phyloP scores from a whole-genome alignment of 2,888 invertebrate genomes.

The Podabrus alpinus region DNA sequence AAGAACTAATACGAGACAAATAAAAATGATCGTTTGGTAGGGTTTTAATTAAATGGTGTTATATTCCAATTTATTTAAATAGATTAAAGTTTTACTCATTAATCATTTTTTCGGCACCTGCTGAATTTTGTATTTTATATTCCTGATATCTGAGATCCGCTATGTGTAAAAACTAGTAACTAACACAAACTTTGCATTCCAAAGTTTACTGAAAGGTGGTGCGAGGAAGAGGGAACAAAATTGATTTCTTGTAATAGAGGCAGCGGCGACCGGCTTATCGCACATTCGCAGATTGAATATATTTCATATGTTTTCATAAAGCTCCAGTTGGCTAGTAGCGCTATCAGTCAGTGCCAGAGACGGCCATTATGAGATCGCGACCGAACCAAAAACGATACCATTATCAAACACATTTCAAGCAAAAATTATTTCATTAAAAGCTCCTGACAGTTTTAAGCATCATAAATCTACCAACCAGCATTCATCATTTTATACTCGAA shows the following conservation, averaged over 20 bases:
- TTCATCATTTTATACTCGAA: not conserved
- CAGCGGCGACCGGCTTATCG: constrained; percentile 60
- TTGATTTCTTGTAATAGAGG: constrained; percentile 51
- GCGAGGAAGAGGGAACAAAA: constrained; percentile 37
- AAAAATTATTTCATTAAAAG: constrained; percentile 31
- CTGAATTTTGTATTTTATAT: not conserved
- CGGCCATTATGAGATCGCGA: constrained; percentile 41
- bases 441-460: constrained; percentile 19
- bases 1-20: not conserved
- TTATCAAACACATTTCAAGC: constrained; percentile 34
- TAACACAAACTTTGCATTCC: constrained; percentile 24
- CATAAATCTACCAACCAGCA: constrained; percentile 6
- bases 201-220: constrained; percentile 26
- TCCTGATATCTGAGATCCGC: not conserved
- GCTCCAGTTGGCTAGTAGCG: constrained; percentile 46
- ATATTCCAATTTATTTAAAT: not conserved
- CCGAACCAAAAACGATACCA: constrained; percentile 36
- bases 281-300: constrained; percentile 69
- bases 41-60: not conserved
- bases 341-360: constrained; percentile 53
- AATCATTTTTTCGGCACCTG: not conserved
- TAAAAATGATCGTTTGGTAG: not conserved
- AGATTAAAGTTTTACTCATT: not conserved
- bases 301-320: constrained; percentile 66
- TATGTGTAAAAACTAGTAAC: constrained; percentile 10